These are phyloP conservation scores for Sciurus vulgaris DNA, from an alignment of 2,797 vertebrate genomes.

Conservation along the genomic window DNA sequence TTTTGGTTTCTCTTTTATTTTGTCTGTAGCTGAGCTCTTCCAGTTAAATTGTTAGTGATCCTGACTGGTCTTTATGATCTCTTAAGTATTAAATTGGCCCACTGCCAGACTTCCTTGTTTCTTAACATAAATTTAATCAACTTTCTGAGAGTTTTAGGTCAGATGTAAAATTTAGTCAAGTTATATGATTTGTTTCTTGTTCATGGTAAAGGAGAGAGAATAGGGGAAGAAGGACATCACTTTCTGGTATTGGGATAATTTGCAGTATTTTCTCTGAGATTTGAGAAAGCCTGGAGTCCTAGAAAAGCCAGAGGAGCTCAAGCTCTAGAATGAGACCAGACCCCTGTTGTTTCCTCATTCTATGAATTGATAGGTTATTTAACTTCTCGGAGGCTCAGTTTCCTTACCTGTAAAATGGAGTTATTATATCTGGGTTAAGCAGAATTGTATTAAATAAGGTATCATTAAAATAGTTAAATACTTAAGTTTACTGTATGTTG, in stretches of 20 bases:
- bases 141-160: conserved; percentile 8
- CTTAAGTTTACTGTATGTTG: not conserved
- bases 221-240: not conserved
- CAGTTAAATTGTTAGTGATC: not conserved
- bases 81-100: conserved; percentile 5
- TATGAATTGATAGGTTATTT: not conserved
- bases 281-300: not conserved
- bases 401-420: not conserved
- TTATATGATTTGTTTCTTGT: not conserved
- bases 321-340: not conserved
- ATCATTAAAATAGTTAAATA: not conserved
- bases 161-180: conserved; percentile 13
- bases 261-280: not conserved
- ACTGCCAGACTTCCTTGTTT: not conserved
- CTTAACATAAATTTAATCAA: conserved; percentile 43
- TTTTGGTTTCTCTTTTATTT: conserved; percentile 35
- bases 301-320: not conserved
- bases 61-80: not conserved
- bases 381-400: not conserved
- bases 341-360: not conserved
- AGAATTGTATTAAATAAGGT: conserved; percentile 24
- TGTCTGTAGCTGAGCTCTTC: not conserved
- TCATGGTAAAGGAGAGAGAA: not conserved
- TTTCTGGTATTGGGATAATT: not conserved
- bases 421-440: not conserved